A percentile compares a stretch with the other conserved stretches of the same genome.
Evolutionary conservation across 2,888 invertebrate species (phyloP).

Genomic region (Troglohyphantes excavatus): DNA sequence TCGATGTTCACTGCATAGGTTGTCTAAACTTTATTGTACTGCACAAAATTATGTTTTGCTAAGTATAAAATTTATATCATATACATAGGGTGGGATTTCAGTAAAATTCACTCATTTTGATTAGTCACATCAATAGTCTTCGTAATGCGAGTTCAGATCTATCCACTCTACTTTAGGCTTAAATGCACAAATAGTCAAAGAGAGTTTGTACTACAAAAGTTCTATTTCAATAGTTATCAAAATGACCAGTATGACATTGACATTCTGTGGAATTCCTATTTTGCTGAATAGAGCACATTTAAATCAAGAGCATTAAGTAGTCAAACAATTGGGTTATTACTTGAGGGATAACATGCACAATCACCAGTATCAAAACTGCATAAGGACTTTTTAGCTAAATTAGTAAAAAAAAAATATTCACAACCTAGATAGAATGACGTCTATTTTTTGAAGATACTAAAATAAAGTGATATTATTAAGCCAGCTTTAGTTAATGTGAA

Average conservation of each 20-base stretch:
- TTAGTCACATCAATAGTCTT: not conserved
- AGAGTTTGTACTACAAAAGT: not conserved
- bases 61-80: constrained; percentile 41
- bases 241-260: not conserved
- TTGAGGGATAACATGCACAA: too few relatives aligned
- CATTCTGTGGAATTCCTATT: too few relatives aligned
- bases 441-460: too few relatives aligned
- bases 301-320: too few relatives aligned
- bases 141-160: not conserved
- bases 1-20: constrained; percentile 56
- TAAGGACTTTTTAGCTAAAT: too few relatives aligned
- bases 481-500: too few relatives aligned
- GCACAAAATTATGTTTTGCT: constrained; percentile 26
- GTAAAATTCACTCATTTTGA: constrained; percentile 25
- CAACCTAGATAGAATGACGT: too few relatives aligned
- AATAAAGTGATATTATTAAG: too few relatives aligned
- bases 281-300: too few relatives aligned
- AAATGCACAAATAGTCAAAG: not conserved
- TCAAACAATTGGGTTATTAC: too few relatives aligned
- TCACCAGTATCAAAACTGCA: too few relatives aligned
- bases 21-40: constrained; percentile 17
- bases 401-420: too few relatives aligned
- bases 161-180: constrained; percentile 1
- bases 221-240: not conserved
- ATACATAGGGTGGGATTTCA: constrained; percentile 26